phyloP scores from a whole-genome alignment of 2,888 invertebrate species.

The Apotomis betuletana region DNA sequence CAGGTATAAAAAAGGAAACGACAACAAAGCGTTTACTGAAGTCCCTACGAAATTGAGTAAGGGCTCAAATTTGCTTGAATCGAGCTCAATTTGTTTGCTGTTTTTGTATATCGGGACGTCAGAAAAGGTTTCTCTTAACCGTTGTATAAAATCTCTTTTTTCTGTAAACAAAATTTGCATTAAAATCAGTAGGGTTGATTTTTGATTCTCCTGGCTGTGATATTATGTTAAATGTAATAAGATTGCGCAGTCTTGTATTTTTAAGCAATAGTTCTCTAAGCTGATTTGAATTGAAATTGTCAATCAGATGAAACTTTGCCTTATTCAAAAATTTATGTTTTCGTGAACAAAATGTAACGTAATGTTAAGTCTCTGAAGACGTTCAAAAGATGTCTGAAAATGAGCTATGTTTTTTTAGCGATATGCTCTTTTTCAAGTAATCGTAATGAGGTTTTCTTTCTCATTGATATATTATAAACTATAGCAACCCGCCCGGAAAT shows the following conservation, averaged over 20 bases:
- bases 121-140: neutral
- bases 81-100: neutral
- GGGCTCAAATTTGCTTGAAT: conserved; percentile 6
- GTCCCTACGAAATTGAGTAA: conserved; percentile 17
- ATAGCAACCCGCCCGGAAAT: no score
- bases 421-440: no score
- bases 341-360: no score
- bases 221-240: neutral
- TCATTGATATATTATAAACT: no score
- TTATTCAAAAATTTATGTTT: neutral
- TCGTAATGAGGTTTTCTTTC: no score
- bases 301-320: no score
- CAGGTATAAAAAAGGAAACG: conserved; percentile 14
- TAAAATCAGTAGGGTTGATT: conserved; percentile 15
- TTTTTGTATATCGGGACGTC: neutral
- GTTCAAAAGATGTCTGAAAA: no score
- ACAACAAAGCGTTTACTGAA: neutral
- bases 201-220: neutral
- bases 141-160: conserved; percentile 14
- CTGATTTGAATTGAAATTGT: no score
- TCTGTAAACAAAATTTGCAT: conserved; percentile 12
- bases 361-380: no score
- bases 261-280: no score
- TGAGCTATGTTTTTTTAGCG: no score
- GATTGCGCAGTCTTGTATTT: no score